Evolutionary conservation across 2,797 vertebrate species (phyloP), one percentile per base, ranked within the genome.

Genomic region (Otolemur crassicaudatus): DNA sequence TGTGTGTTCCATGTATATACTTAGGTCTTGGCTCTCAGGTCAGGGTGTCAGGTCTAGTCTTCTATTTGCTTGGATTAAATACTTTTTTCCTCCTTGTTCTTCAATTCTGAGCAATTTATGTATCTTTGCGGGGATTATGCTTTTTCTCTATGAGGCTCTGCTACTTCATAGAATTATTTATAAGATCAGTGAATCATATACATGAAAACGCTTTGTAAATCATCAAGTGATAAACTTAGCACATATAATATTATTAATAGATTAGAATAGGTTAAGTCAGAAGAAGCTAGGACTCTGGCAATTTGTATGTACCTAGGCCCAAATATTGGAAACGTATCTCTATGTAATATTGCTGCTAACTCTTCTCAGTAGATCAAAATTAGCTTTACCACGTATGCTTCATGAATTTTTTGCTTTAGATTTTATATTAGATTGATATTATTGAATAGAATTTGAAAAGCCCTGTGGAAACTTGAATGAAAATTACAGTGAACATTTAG

Each of bases 351-450:
- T 77, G 17, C 27, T 90, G 31, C n/a, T 81, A 12, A 27, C 23
- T 88, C 53, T 93, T 93, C 87, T 90, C 63, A 67, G 29, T 19
- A 76, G 16, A 93, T 9, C 34, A 86, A 69, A 87, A 16, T 93
- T 92, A 85, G 58, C 40, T 95, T 94, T 91, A 87, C 27, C 34
- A 37, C 20, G 43, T 75, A 58, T 29, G 12, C 37, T 49, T 86
- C 13, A 49, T 83, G 31, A 37, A 12, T 63, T 25, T 90, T 95
- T 83, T 89, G 14, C 61, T 95, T 95, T 90, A 75, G 19, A 63
- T 76, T 97, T 95, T 93, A 58, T 75, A 53, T 94, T 97, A 90
- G 31, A 82, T 85, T 4, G 10, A 81, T 85, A 65, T 72, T 87
- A 85, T 49, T 93, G 70, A 89, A 83, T 46, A 69, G 49, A 96